Percentiles rank a stretch among this genome's conserved stretches.
phyloP scores from a whole-genome alignment of 2,797 vertebrate genomes.

The Acrocephalus scirpaceus region DNA sequence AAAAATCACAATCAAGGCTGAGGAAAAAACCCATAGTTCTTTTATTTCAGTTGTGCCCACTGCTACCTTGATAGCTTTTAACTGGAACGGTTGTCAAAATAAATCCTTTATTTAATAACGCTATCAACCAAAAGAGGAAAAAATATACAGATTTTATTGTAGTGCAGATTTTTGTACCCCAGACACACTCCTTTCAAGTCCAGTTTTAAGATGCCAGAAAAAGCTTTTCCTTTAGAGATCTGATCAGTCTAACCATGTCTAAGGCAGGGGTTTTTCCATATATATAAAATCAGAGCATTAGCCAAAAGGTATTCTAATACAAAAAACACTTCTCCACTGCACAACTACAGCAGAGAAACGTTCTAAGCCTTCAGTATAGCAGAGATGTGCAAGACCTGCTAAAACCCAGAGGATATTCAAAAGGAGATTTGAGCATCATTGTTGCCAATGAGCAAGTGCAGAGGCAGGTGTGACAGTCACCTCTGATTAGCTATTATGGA shows the following conservation, averaged over 20 bases:
- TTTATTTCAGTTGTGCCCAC: background rate
- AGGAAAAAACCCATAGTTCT: background rate
- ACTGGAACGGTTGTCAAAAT: background rate
- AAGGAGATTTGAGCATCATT: conserved; percentile 4
- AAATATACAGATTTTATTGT: background rate
- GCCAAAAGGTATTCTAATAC: conserved; percentile 19
- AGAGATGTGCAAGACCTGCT: conserved; percentile 28
- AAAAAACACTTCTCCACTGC: conserved; percentile 3
- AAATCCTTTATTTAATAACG: conserved; percentile 37
- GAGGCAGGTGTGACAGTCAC: conserved; percentile 39
- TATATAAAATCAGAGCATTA: background rate
- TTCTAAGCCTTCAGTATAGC: background rate
- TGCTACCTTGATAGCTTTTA: background rate
- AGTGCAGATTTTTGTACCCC: background rate
- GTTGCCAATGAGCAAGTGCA: conserved; percentile 2
- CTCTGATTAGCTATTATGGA: conserved; percentile 14
- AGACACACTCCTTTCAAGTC: conserved; percentile 6
- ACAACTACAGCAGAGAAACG: background rate
- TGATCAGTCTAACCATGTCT: background rate
- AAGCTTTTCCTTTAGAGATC: background rate
- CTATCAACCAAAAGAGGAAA: background rate
- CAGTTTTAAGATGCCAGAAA: background rate
- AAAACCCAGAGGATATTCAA: conserved; percentile 29
- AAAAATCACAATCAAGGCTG: background rate
- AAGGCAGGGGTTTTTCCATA: background rate